Evolutionary conservation across 2,113 vertebrate genomes (phyloP).

Genomic region (Kryptolebias marmoratus): DNA sequence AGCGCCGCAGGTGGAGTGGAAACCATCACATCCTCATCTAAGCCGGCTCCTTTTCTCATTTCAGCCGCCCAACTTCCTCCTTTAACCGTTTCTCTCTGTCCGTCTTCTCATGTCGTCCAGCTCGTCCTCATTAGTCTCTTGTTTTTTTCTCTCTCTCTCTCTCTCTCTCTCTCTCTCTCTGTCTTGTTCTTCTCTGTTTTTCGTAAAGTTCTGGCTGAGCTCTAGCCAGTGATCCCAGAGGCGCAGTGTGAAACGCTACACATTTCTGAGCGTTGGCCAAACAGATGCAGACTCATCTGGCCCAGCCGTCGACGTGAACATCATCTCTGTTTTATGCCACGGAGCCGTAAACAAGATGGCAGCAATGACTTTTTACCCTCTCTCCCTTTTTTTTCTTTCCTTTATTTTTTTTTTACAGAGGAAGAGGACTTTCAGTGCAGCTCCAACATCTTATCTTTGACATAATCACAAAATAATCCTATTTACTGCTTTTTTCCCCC

Average conservation of each 20-base stretch:
- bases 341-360: slow-evolving; percentile 30
- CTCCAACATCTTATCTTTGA: neutral
- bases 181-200: slow-evolving; percentile 74
- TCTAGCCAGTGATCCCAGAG: slow-evolving; percentile 67
- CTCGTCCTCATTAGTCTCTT: slow-evolving; percentile 53
- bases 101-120: slow-evolving; percentile 61
- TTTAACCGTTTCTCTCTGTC: slow-evolving; percentile 57
- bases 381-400: neutral
- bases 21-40: slow-evolving; percentile 69
- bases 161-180: slow-evolving; percentile 38
- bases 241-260: slow-evolving; percentile 77
- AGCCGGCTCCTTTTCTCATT: slow-evolving; percentile 54
- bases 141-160: slow-evolving; percentile 30
- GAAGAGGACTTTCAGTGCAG: neutral
- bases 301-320: slow-evolving; percentile 56
- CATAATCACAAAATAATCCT: slow-evolving; percentile 6
- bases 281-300: slow-evolving; percentile 80
- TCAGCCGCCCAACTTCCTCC: slow-evolving; percentile 60
- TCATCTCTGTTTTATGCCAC: slow-evolving; percentile 57
- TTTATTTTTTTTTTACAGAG: neutral
- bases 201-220: slow-evolving; percentile 77
- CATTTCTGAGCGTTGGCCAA: slow-evolving; percentile 78
- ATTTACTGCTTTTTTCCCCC: no score
- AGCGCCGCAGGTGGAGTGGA: slow-evolving; percentile 45
- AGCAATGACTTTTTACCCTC: slow-evolving; percentile 6